Percentiles rank a stretch among this genome's conserved stretches.
Conservation (phyloP, 2,888 invertebrate species). For the Cheilosia scutellata region DNA sequence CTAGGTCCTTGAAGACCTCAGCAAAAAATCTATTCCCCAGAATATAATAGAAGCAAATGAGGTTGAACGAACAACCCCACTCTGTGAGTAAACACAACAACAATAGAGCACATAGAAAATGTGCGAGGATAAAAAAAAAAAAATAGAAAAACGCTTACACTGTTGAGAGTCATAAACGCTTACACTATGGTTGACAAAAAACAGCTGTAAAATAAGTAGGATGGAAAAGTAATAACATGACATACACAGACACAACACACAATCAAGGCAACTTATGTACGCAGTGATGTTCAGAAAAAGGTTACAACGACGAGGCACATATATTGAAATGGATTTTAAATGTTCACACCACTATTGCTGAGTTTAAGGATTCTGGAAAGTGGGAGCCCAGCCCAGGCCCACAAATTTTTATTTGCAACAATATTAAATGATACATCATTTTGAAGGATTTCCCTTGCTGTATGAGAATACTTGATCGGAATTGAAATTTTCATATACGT, state of each 20-base stretch:
- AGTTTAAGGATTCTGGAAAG: background rate
- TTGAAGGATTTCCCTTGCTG: background rate
- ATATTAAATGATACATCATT: constrained; percentile 10
- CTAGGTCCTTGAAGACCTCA: constrained; percentile 32
- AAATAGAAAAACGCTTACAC: constrained; percentile 23
- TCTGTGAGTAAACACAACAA: constrained; percentile 17
- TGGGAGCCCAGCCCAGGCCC: too few relatives aligned
- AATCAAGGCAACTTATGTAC: background rate
- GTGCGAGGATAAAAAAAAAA: constrained; percentile 3
- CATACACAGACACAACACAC: background rate
- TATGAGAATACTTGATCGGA: constrained; percentile 3
- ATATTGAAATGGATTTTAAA: background rate
- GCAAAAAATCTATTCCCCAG: constrained; percentile 42
- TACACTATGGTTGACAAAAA: constrained; percentile 70
- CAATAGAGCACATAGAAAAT: constrained; percentile 12
- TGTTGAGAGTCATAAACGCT: constrained; percentile 70
- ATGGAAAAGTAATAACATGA: constrained; percentile 2
- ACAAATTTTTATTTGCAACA: background rate
- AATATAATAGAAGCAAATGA: constrained; percentile 43
- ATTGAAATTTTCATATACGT: constrained; percentile 2
- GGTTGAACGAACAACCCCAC: constrained; percentile 14
- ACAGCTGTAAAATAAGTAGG: constrained; percentile 39
- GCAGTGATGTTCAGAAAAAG: background rate
- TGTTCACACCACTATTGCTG: background rate
- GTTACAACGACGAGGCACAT: constrained; percentile 1